These are phyloP conservation scores for Salvator merianae DNA, from an alignment of 2,113 vertebrate species.

Conservation along the genomic window DNA sequence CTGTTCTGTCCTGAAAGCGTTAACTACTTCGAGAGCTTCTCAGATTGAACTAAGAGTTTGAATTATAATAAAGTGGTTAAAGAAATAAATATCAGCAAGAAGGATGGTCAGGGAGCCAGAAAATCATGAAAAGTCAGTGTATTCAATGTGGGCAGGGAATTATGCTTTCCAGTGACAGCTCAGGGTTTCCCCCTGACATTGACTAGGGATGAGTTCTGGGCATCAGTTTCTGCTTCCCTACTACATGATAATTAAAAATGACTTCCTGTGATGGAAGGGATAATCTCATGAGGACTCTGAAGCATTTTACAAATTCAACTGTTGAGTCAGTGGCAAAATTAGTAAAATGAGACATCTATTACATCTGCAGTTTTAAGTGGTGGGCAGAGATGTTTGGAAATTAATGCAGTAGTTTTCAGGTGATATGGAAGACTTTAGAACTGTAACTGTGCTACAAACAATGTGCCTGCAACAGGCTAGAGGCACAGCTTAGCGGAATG, in stretches of 20 bases:
- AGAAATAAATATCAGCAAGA: not conserved
- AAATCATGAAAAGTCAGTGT: no score
- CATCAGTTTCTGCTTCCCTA: not conserved
- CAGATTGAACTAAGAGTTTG: no score
- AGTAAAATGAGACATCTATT: not conserved
- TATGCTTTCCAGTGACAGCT: not conserved
- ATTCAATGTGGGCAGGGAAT: not conserved
- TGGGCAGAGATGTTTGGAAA: not conserved
- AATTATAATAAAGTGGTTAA: no score
- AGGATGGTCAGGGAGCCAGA: not conserved
- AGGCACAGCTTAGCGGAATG: no score
- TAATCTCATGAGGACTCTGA: not conserved
- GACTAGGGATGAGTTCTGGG: not conserved
- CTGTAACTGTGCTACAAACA: no score
- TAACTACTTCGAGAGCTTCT: not conserved
- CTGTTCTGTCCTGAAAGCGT: not conserved
- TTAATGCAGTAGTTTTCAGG: not conserved
- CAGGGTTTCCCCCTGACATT: not conserved
- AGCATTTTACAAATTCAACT: not conserved
- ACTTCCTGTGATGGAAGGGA: no score
- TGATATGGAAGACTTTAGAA: not conserved
- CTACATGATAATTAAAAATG: not conserved
- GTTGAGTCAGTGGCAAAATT: not conserved
- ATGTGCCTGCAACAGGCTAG: no score
- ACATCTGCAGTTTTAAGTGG: not conserved